Percentiles rank a stretch among this genome's conserved stretches.
Evolutionary conservation across 2,797 vertebrate genomes (phyloP).

Genomic region (Spheniscus humboldti): DNA sequence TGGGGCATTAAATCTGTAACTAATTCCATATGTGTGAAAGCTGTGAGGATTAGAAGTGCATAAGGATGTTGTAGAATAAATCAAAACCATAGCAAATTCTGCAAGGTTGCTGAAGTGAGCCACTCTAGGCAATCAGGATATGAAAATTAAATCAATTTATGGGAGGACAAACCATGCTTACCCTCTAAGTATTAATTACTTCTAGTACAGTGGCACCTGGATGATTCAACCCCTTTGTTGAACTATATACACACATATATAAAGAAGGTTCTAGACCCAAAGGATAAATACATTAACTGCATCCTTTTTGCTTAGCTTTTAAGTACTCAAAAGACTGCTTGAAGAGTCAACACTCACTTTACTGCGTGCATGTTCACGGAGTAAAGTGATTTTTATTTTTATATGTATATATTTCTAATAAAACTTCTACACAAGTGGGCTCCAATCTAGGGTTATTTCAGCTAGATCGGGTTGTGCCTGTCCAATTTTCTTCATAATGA

Average conservation of each 20-base stretch:
- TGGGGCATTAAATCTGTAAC: conserved; percentile 31
- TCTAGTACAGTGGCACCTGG: not conserved
- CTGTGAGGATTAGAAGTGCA: not conserved
- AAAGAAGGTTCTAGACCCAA: not conserved
- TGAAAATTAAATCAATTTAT: conserved; percentile 30
- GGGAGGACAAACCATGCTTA: not conserved
- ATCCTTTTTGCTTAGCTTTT: not conserved
- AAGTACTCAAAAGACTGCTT: not conserved
- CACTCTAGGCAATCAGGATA: not conserved
- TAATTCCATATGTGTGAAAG: conserved; percentile 15
- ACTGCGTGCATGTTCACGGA: not conserved
- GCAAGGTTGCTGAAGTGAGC: conserved; percentile 13
- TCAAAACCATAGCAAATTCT: conserved; percentile 35
- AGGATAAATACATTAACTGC: not conserved
- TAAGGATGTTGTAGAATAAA: conserved; percentile 28
- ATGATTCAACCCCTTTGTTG: not conserved
- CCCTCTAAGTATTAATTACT: not conserved
- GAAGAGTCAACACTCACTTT: not conserved
- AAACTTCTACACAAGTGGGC: not conserved
- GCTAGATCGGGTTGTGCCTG: not conserved
- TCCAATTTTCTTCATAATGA: not conserved
- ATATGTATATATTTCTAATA: not conserved
- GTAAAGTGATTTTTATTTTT: not conserved
- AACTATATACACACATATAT: not conserved
- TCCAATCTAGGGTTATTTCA: not conserved